Evolutionary conservation across 2,113 vertebrate species (phyloP).

Genomic region (Asarcornis scutulata): DNA sequence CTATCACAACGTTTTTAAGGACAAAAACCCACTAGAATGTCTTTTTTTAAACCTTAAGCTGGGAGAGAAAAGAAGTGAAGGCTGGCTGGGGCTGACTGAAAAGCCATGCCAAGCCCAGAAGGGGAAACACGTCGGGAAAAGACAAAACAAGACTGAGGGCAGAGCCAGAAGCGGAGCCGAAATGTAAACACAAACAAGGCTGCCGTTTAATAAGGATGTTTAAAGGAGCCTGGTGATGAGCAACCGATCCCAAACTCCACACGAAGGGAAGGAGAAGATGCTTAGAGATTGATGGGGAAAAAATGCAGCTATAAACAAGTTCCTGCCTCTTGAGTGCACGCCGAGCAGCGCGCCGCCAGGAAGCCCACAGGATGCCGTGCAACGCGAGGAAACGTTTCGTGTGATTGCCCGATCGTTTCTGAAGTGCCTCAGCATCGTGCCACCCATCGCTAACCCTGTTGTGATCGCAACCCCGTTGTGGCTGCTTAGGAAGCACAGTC

Average conservation of each 20-base stretch:
- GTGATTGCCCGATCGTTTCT: not conserved
- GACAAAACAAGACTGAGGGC: not conserved
- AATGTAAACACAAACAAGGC: slow-evolving; percentile 32
- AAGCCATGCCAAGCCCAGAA: not conserved
- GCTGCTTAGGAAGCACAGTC: not conserved
- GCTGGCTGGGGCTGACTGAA: not conserved
- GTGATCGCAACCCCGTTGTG: not conserved
- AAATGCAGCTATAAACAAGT: not conserved
- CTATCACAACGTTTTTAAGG: not conserved
- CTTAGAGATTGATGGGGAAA: not conserved
- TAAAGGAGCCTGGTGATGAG: slow-evolving; percentile 25
- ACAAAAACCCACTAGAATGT: not conserved
- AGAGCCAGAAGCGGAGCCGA: not conserved
- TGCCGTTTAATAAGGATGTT: slow-evolving; percentile 18
- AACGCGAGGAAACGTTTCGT: not conserved
- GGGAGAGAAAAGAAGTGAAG: not conserved
- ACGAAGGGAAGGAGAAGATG: not conserved
- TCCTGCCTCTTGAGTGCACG: not conserved
- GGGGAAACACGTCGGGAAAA: not conserved
- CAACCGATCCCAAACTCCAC: not conserved
- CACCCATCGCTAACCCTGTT: not conserved
- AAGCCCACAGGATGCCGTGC: not conserved
- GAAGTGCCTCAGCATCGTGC: not conserved
- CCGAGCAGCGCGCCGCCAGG: not conserved
- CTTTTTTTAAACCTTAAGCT: not conserved